These are phyloP conservation scores for Coecobrya sp. DNA, from an alignment of 2,888 invertebrate species.

Conservation along the genomic window DNA sequence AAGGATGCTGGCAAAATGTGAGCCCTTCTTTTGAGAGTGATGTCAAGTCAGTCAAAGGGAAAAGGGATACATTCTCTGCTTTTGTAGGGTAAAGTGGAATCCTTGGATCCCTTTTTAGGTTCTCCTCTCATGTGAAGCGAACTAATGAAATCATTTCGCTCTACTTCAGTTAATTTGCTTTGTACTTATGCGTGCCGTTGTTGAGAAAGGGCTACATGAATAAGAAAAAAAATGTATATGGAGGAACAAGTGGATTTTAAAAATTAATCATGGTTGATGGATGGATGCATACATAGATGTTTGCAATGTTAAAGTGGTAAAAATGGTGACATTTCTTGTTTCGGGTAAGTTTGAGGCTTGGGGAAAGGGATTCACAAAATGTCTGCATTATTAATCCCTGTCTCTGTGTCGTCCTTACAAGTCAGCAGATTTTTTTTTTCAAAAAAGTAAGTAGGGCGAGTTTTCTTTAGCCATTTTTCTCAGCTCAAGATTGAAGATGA, in stretches of 20 bases:
- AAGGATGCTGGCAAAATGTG: neutral
- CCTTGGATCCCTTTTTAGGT: neutral
- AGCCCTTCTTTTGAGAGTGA: slow-evolving; percentile 1
- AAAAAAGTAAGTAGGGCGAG: slow-evolving; percentile 13
- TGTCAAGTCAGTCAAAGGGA: slow-evolving; percentile 9
- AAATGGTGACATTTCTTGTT: neutral
- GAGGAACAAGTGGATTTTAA: slow-evolving; percentile 18
- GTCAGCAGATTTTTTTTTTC: slow-evolving; percentile 16
- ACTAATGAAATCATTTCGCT: slow-evolving; percentile 65
- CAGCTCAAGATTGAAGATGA: slow-evolving; percentile 1
- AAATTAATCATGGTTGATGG: slow-evolving; percentile 41
- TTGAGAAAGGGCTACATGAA: neutral
- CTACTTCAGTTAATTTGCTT: slow-evolving; percentile 49
- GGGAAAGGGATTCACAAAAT: slow-evolving; percentile 16
- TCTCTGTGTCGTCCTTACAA: neutral
- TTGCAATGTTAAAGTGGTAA: neutral
- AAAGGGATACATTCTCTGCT: neutral
- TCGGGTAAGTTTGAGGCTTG: neutral
- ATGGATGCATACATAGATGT: neutral
- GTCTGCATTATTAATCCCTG: slow-evolving; percentile 40
- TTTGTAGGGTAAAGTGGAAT: neutral
- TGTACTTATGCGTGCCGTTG: slow-evolving; percentile 6
- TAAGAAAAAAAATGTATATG: neutral
- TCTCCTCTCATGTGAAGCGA: slow-evolving; percentile 42
- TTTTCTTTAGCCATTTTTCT: slow-evolving; percentile 40